Base-by-base conservation (phyloP, 2,888 invertebrate species). In the Diloba caeruleocephala region DNA sequence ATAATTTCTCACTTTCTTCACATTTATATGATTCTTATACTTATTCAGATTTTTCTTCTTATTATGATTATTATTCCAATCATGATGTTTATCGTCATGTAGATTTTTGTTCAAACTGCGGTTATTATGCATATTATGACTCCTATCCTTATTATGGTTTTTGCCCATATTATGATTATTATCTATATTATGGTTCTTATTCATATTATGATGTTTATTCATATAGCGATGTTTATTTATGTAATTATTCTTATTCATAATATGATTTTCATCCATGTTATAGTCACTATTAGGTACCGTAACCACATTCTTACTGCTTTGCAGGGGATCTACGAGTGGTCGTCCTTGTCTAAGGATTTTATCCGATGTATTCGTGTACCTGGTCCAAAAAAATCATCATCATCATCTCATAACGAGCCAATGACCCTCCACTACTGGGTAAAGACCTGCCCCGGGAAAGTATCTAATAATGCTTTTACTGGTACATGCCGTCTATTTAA, bases 351-450 rank as follows among this genome's bases (percentile, higher is more conserved):
- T 33, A 28, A 15, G 12, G 7, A 10, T 3, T 23, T 38, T 15
- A 31, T 5, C 32, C 2, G 29, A 29, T 0, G n/a, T 7, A 38
- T 5, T 29, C 15, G 50, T 26, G 25, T n/a, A 50, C 63, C 68
- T 68, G 48, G 46, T 38, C 17, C 13, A 59, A 42, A 63, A 54
- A 55, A 59, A 59, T 31, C 26, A 46, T 52, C 39, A 39, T 66
- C 41, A 51, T 62, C 38, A 54, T 34, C 50, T 41, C 31, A 33
- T 17, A 15, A 49, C 9, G 12, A 39, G 46, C 46, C 42, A 44
- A 31, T 13, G 25, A 41, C 3, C 26, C 29, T 36, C 26, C 41
- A 1, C 37, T 19, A 32, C 48, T 42, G 31, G 41, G 39, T 45
- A 42, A 19, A 61, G 29, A 42, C 62, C 62, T 38, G 45, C 42